A percentile compares a stretch with the other conserved stretches of the same genome.
Evolutionary conservation across 2,888 invertebrate species (phyloP).

Genomic region (Silvanus unidentatus): DNA sequence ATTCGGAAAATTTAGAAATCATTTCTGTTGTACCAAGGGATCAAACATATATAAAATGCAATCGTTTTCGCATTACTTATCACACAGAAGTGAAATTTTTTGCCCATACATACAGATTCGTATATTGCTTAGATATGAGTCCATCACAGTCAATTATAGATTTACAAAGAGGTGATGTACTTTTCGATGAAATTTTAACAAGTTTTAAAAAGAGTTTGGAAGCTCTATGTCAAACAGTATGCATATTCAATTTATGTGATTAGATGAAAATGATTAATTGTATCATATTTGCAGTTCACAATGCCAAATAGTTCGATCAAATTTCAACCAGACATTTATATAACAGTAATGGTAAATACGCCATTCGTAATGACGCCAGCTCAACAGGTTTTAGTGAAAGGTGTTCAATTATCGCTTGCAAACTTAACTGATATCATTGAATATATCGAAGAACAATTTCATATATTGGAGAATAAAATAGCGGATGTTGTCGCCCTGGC

Average conservation of each 20-base stretch:
- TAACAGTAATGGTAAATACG: conserved; percentile 71
- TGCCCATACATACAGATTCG: conserved; percentile 64
- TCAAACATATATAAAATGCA: conserved; percentile 43
- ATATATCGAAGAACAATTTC: conserved; percentile 54
- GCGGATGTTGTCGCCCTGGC: conserved; percentile 52
- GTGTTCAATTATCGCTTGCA: conserved; percentile 55
- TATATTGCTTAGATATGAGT: conserved; percentile 72
- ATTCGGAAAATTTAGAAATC: conserved; percentile 53
- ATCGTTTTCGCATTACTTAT: conserved; percentile 51
- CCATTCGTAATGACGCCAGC: conserved; percentile 66
- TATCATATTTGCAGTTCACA: conserved; percentile 56
- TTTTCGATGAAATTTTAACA: conserved; percentile 56
- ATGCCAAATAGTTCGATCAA: conserved; percentile 59
- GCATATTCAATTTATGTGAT: too few species aligned
- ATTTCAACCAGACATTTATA: conserved; percentile 63
- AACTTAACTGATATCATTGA: conserved; percentile 56
- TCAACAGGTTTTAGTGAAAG: conserved; percentile 68
- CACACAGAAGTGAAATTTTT: conserved; percentile 61
- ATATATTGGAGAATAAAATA: conserved; percentile 55
- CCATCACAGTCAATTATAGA: conserved; percentile 69
- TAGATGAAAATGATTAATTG: conserved; percentile 15
- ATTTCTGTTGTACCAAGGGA: conserved; percentile 58
- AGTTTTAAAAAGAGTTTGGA: conserved; percentile 53
- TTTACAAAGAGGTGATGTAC: conserved; percentile 55
- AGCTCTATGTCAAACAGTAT: conserved; percentile 53